Evolutionary conservation across 2,113 vertebrate species (phyloP), one percentile per base, ranked within the genome.

Genomic region (Passer montanus): DNA sequence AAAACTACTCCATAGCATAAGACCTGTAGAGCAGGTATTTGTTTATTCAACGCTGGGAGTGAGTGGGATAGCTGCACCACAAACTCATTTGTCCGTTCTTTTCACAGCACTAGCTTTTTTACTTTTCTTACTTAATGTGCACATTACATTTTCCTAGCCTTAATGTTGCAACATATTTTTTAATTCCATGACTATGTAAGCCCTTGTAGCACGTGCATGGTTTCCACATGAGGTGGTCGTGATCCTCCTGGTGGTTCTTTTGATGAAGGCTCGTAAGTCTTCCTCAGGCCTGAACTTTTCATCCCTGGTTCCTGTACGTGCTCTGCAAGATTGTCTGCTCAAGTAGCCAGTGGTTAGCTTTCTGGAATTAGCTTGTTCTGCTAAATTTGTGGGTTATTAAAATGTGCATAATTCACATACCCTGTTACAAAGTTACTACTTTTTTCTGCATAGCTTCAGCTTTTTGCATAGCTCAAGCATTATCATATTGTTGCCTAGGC

Each of bases 221-320:
- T 55, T 46, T 67, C 41, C 7, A 1, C 50, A 9, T 0, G 1
- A 26, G 21, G 50, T 24, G n/a, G 15, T 43, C 3, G 0, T n/a
- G 41, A 37, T 15, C 37, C 24, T 55, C 27, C 13, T 46, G 33
- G 33, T 15, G 60, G 62, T 67, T 35, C 13, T 46, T 64, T 24
- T 7, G 10, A 20, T 31, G 33, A 26, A 46, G 41, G 20, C 50
- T 80, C 27, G 2, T 18, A 55, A 31, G 13, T 67, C 41, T 31
- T 67, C 33, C 33, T 67, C 3, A 0, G 41, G 27, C 16, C 37
- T 37, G 26, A 26, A 31, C 21, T 67, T 67, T 67, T 33, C 63
- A 39, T 28, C 17, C 20, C 21, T n/a, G 2, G 10, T 56, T 24
- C 26, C 27, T 56, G 41, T 0, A 0, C 27, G 6, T 30, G 20